Evolutionary conservation across 2,888 invertebrate genomes (phyloP), one percentile per base, ranked within the genome.

Genomic region (Synergus japonicus): DNA sequence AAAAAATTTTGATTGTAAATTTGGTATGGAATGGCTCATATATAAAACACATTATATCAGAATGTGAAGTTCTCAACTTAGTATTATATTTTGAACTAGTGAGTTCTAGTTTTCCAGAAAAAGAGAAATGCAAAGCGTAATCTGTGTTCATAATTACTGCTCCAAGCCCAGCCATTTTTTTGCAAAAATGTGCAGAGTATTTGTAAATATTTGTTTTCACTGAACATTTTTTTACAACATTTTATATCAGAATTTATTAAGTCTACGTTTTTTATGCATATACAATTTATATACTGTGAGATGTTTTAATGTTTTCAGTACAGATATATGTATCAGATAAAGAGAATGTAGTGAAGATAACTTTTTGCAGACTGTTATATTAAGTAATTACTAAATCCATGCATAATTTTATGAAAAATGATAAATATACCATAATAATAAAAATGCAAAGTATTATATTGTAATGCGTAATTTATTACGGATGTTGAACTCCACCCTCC

Each of bases 161-260:
- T 9, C 29, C 29, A 0, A 29, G 29, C 29, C 29, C 29, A 29
- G 29, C 3, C 29, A 29, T 29, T n/a, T 54, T 54, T 54, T 54
- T 8, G 49, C 49, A n/a, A 15, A 54, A n/a, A 54, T 54, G 49
- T 54, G 49, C 49, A 2, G 49, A n/a, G n/a, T n/a, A 54, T n/a
- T 54, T n/a, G 54, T 54, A 54, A 54, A 54, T 54, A 54, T 54
- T 54, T 54, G 54, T 54, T 54, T 54, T 54, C 54, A 54, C 9
- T n/a, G 54, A 54, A n/a, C n/a, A 54, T 54, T 54, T 54, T 29
- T 54, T 54, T 54, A 54, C 54, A 54, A n/a, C 3, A 54, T 54
- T 54, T 54, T 54, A 54, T 54, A 54, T 54, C 54, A 54, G 54
- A n/a, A 54, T 54, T 54, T 54, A 54, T 54, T 54, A n/a, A n/a